phyloP scores from a whole-genome alignment of 2,888 invertebrate species.

The Teleogryllus oceanicus region DNA sequence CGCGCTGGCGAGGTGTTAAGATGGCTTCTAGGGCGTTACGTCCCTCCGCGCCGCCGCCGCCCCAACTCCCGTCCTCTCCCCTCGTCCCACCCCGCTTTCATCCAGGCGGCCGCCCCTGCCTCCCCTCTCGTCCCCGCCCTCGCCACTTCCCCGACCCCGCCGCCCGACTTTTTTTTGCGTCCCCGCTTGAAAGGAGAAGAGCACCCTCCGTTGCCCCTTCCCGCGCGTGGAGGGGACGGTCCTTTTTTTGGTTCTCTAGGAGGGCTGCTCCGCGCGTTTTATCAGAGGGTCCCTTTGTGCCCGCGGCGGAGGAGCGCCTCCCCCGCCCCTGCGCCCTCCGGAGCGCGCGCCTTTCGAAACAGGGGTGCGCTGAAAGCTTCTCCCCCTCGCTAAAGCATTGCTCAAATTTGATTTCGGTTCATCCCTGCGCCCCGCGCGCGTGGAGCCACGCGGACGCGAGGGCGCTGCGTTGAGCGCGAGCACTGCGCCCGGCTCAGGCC shows the following conservation, averaged over 20 bases:
- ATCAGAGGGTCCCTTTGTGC: constrained; percentile 18
- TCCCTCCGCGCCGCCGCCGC: background rate
- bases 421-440: background rate
- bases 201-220: too few species aligned
- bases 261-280: background rate
- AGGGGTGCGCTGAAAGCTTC: constrained; percentile 10
- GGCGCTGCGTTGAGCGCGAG: background rate
- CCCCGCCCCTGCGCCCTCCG: background rate
- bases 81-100: background rate
- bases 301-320: background rate
- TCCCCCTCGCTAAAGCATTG: constrained; percentile 5
- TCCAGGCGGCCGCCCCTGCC: background rate
- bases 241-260: background rate
- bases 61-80: background rate
- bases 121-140: background rate
- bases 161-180: background rate
- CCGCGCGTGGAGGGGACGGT: background rate
- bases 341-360: background rate
- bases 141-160: background rate
- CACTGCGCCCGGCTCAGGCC: background rate
- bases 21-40: background rate
- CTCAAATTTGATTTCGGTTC: constrained; percentile 18
- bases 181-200: too few species aligned
- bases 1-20: background rate
- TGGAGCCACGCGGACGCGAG: background rate